A percentile compares a stretch with the other conserved stretches of the same genome.
These are phyloP conservation scores for Caenorhabditis sp. DNA, from an alignment of 2,888 invertebrate species.

Conservation along the genomic window DNA sequence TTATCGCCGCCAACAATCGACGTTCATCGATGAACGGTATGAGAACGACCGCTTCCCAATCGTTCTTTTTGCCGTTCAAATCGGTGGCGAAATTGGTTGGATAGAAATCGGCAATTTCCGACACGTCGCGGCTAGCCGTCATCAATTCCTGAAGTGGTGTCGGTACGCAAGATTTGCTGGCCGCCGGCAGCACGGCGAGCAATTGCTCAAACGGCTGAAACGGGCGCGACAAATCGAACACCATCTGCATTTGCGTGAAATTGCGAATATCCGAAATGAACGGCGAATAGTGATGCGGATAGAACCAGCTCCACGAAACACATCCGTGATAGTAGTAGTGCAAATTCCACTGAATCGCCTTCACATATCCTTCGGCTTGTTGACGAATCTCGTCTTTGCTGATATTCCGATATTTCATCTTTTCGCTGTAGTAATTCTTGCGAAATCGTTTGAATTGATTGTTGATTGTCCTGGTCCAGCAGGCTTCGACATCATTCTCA, in stretches of 20 bases:
- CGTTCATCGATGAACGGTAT: constrained; percentile 90
- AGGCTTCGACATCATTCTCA: constrained; percentile 51
- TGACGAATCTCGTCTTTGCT: constrained; percentile 82
- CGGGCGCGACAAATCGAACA: constrained; percentile 84
- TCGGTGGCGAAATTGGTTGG: constrained; percentile 90
- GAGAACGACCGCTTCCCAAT: constrained; percentile 93
- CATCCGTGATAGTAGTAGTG: constrained; percentile 95
- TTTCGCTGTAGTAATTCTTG: constrained; percentile 83
- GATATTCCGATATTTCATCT: constrained; percentile 76
- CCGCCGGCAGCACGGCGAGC: constrained; percentile 85
- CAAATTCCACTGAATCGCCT: constrained; percentile 94
- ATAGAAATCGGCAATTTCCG: constrained; percentile 88
- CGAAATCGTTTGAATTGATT: constrained; percentile 86
- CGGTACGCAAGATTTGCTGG: constrained; percentile 83
- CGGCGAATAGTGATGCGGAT: constrained; percentile 95
- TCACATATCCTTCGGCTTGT: constrained; percentile 87
- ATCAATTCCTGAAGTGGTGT: constrained; percentile 75
- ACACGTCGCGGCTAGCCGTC: constrained; percentile 77
- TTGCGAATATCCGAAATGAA: constrained; percentile 90
- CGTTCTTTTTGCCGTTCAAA: constrained; percentile 91
- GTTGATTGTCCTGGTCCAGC: constrained; percentile 71
- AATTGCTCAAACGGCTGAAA: constrained; percentile 92
- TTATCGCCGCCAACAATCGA: constrained; percentile 78
- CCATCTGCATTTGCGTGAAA: constrained; percentile 80
- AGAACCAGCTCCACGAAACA: constrained; percentile 97